These are phyloP conservation scores for Serranus cabrilla DNA, from an alignment of 2,797 vertebrate species.

Conservation along the genomic window DNA sequence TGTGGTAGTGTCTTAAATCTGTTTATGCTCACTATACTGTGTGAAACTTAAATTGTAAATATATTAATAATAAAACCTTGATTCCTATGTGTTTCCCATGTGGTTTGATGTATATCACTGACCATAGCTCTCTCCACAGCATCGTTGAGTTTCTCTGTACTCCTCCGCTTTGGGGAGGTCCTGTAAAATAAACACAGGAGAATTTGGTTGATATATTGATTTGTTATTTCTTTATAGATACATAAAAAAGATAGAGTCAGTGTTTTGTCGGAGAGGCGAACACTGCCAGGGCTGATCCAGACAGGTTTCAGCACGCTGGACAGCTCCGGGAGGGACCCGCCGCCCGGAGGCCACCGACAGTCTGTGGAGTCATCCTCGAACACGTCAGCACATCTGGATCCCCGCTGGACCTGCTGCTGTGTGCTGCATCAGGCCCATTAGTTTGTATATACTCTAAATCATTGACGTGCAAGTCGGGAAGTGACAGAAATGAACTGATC, in stretches of 20 bases:
- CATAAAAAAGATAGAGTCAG: constrained; percentile 4
- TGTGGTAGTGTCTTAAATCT: too few species aligned
- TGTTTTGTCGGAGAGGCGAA: not conserved
- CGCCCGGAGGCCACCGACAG: constrained; percentile 32
- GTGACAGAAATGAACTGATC: not conserved
- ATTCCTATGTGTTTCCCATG: too few species aligned
- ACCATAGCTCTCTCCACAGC: not conserved
- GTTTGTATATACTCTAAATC: not conserved
- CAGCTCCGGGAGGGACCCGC: constrained; percentile 68
- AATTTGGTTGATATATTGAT: not conserved
- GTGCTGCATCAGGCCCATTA: accelerated
- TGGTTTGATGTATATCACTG: not conserved
- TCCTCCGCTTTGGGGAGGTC: not conserved
- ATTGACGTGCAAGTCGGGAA: accelerated
- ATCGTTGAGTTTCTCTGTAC: not conserved
- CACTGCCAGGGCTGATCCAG: not conserved
- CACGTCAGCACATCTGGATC: not conserved
- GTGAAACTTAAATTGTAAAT: too few species aligned
- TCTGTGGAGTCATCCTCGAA: constrained; percentile 19
- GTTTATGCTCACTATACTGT: too few species aligned
- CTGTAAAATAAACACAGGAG: not conserved
- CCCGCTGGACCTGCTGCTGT: not conserved
- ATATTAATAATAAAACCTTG: too few species aligned
- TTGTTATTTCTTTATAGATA: not conserved
- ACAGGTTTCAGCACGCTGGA: constrained; percentile 83